Conservation (phyloP, 2,888 invertebrate genomes). For the Sympetrum striolatum region DNA sequence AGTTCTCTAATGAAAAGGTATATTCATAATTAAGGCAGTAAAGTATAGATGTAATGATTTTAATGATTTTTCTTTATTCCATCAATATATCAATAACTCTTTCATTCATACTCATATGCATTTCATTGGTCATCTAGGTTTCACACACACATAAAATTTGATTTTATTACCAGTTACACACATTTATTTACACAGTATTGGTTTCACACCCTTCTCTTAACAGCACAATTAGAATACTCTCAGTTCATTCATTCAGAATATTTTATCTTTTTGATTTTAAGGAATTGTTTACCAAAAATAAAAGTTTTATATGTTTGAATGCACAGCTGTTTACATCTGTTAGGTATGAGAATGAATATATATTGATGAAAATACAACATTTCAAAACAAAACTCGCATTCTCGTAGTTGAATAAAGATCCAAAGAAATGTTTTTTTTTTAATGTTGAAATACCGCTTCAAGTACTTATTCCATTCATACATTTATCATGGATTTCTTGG, state of each 20-base stretch:
- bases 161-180: not conserved
- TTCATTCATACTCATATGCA: not conserved
- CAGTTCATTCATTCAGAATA: not conserved
- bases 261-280: not conserved
- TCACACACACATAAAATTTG: not conserved
- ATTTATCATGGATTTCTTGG: not conserved
- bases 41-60: not conserved
- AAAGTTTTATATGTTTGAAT: not conserved
- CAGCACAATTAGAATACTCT: not conserved
- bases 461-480: not conserved
- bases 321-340: not conserved
- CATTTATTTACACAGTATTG: not conserved
- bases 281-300: not conserved
- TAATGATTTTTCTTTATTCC: not conserved
- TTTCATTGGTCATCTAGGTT: not conserved
- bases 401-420: not conserved
- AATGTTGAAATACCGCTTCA: not conserved
- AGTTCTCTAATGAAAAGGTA: no score
- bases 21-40: no score
- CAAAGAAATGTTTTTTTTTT: not conserved
- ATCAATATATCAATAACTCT: not conserved
- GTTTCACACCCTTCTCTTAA: not conserved
- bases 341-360: not conserved
- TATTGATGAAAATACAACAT: not conserved
- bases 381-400: not conserved